A percentile compares a stretch with the other conserved stretches of the same genome.
Conservation (phyloP, 2,113 vertebrate species). For the Sinocyclocheilus rhinocerous region DNA sequence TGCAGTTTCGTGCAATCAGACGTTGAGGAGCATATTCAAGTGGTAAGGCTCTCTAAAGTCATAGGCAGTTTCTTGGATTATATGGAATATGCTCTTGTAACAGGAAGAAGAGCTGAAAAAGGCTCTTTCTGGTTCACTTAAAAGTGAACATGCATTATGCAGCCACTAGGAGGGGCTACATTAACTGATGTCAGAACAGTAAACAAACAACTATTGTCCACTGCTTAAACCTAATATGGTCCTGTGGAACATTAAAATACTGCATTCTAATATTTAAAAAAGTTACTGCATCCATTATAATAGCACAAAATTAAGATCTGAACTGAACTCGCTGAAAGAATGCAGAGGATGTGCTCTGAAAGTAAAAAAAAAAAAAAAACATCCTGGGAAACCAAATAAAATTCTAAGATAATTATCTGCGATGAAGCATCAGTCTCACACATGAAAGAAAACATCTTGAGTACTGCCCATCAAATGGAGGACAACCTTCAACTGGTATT, state of each 20-base stretch:
- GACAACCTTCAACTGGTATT: slow-evolving; percentile 39
- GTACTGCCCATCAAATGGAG: slow-evolving; percentile 11
- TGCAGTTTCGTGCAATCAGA: slow-evolving; percentile 39
- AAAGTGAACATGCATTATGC: slow-evolving; percentile 55
- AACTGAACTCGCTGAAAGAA: background rate
- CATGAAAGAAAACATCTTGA: slow-evolving; percentile 33
- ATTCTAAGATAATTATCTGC: slow-evolving; percentile 15
- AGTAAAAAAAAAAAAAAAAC: background rate
- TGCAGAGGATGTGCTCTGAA: background rate
- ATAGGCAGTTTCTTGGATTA: slow-evolving; percentile 2
- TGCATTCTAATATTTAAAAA: background rate
- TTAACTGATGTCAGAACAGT: slow-evolving; percentile 57
- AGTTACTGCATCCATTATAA: background rate
- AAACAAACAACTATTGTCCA: slow-evolving; percentile 52
- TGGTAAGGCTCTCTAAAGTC: background rate
- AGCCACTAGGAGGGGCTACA: slow-evolving; percentile 78
- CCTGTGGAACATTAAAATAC: slow-evolving; percentile 3
- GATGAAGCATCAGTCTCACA: slow-evolving; percentile 37
- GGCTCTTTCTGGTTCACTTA: slow-evolving; percentile 24
- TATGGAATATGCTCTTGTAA: background rate
- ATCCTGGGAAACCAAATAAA: slow-evolving; percentile 20
- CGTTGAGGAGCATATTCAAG: slow-evolving; percentile 13
- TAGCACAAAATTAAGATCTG: background rate
- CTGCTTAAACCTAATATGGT: background rate
- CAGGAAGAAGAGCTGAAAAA: slow-evolving; percentile 6